Base-by-base conservation (phyloP, 2,888 invertebrate species). In the Tridacna crocea region DNA sequence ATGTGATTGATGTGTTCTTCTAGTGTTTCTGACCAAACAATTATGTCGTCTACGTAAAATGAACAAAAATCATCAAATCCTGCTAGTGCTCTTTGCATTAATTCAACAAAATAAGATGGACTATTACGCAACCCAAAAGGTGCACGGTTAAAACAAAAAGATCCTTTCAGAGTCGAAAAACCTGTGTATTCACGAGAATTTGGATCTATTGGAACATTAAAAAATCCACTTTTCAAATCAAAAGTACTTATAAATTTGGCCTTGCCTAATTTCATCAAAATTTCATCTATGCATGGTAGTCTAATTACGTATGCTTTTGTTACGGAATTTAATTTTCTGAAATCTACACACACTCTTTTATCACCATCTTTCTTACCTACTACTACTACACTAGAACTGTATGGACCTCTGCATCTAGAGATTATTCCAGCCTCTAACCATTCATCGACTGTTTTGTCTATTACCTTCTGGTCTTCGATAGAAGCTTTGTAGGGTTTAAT, bases 61-160 rank as follows among this genome's bases (percentile, higher is more conserved):
- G 36, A 19, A 19, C 60, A 58, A 46, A 60, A 75, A n/a, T 75
- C 26, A 13, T 75, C 75, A 47, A 75, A 61, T n/a, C 75, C 63
- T 60, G 19, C 17, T 48, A 72, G 24, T 15, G 72, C 72, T 13
- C 22, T 55, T 72, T 26, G 47, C 75, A 75, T 75, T n/a, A 63
- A 22, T 63, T 75, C 75, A 3, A 46, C 46, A 48, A 75, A 75
- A 46, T 63, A 75, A 27, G 48, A n/a, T n/a, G n/a, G n/a, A n/a
- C n/a, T n/a, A n/a, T n/a, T n/a, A n/a, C n/a, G n/a, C n/a, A n/a
- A n/a, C n/a, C n/a, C n/a, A n/a, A n/a, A n/a, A n/a, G n/a, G 22
- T n/a, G 73, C 22, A 0, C 73, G 19, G n/a, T 55, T 55, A 46
- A 51, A 75, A 17, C 36, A 19, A 61, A 27, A 47, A 48, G n/a